Evolutionary conservation across 1,140 invertebrate species (phyloP), one percentile per base, ranked within the genome.

Genomic region (Nylanderia fulva): DNA sequence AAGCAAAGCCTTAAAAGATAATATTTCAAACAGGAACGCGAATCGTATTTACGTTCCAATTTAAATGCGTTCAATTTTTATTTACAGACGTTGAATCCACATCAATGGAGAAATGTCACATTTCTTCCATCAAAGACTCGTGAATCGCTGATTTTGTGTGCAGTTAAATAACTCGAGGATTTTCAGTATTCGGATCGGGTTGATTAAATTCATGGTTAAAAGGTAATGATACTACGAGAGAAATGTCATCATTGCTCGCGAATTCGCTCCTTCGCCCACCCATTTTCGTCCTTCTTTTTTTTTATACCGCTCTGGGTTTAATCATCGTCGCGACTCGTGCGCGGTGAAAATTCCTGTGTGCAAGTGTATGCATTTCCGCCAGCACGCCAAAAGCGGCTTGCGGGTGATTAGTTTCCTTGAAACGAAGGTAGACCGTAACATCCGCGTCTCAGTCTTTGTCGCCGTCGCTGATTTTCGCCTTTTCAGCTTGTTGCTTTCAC

Each of bases 121-220:
- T 39, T 84, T 75, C 61, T 58, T 75, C 72, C 69, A 75, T 88
- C 79, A 74, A 86, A 74, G 68, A 42, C 45, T 80, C 58, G 33
- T 64, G 18, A 48, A 54, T 42, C 52, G 60, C 15, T 52, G 60
- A 13, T 63, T n/a, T 63, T 33, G 24, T 29, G 52, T 36, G 18
- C 8, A 60, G 72, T 52, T 13, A 66, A n/a, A 54, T 66, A 48
- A 82, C 68, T 86, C 88, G 77, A 85, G 84, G 84, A 91, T 76
- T 92, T 90, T 91, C 85, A 74, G 64, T 85, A 88, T 89, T 60
- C 80, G 52, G 72, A 71, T 42, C 39, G 77, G 85, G 61, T 92
- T 91, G 90, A 92, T 92, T 91, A 91, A 92, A 84, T 82, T 88
- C 76, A 60, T 80, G 82, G 74, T 48, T 75, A 76, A n/a, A n/a